phyloP scores from a whole-genome alignment of 2,113 vertebrate genomes.

The Rhodinocichla rosea region DNA sequence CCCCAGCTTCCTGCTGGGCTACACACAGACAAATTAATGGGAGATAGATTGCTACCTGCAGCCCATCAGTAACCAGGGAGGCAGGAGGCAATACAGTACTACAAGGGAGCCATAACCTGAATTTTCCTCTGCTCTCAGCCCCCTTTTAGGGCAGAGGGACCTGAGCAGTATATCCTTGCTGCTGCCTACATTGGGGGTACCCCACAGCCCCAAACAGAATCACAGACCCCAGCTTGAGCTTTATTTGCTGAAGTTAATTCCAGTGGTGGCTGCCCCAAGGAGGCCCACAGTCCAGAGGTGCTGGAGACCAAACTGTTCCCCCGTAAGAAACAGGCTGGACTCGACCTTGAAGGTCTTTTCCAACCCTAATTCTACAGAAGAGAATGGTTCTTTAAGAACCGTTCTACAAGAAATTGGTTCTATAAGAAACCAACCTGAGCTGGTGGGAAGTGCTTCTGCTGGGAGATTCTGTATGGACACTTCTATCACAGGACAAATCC shows the following conservation, averaged over 20 bases:
- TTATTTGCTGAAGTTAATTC: background rate
- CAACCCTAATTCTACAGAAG: background rate
- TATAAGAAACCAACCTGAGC: background rate
- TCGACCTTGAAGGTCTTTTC: background rate
- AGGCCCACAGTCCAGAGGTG: background rate
- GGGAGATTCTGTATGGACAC: background rate
- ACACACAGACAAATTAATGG: background rate
- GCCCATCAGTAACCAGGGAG: background rate
- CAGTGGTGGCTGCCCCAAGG: accelerated
- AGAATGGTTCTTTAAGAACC: no score
- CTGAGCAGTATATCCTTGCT: background rate
- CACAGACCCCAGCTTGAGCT: background rate
- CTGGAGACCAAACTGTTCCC: background rate
- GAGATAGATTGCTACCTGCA: conserved; percentile 27
- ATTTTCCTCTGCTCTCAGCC: background rate
- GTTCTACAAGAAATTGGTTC: no score
- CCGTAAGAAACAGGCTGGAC: background rate
- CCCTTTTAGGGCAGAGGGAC: background rate
- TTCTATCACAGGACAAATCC: background rate
- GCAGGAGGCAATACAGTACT: background rate
- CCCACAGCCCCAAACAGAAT: background rate
- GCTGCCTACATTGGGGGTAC: background rate
- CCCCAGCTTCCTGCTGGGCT: conserved; percentile 29
- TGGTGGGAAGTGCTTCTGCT: background rate
- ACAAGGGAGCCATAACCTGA: background rate